These are phyloP conservation scores for Aromia moschata DNA, from an alignment of 2,888 invertebrate species.

Conservation along the genomic window DNA sequence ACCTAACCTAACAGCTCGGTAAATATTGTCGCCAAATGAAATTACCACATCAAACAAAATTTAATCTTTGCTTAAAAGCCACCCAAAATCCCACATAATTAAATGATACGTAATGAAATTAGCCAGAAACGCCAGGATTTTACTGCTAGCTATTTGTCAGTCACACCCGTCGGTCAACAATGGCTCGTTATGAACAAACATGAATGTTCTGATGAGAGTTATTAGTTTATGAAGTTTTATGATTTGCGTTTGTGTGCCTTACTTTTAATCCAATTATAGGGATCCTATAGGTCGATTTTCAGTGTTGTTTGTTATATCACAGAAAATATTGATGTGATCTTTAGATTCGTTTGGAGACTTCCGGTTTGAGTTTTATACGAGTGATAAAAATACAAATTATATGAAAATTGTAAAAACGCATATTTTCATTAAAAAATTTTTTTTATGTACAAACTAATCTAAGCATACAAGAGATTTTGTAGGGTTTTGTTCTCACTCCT, in stretches of 20 bases:
- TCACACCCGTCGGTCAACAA: conserved; percentile 48
- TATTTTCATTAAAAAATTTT: too few relatives aligned
- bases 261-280: background rate
- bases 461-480: too few relatives aligned
- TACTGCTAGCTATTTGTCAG: conserved; percentile 41
- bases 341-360: too few relatives aligned
- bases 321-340: too few relatives aligned
- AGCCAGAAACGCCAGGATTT: conserved; percentile 34
- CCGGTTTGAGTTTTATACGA: too few relatives aligned
- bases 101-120: conserved; percentile 42
- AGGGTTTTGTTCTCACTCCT: too few relatives aligned
- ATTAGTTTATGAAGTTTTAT: conserved; percentile 4
- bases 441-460: too few relatives aligned
- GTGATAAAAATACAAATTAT: too few relatives aligned
- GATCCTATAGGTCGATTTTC: too few relatives aligned
- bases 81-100: conserved; percentile 40
- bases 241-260: background rate
- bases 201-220: conserved; percentile 4
- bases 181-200: conserved; percentile 25
- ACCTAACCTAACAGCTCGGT: conserved; percentile 23
- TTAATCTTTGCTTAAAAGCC: conserved; percentile 43
- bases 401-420: too few relatives aligned
- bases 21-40: conserved; percentile 34
- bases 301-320: too few relatives aligned
- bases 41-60: conserved; percentile 43